These are phyloP conservation scores for Stenoptilia bipunctidactyla DNA, from an alignment of 2,888 invertebrate species.

Conservation along the genomic window DNA sequence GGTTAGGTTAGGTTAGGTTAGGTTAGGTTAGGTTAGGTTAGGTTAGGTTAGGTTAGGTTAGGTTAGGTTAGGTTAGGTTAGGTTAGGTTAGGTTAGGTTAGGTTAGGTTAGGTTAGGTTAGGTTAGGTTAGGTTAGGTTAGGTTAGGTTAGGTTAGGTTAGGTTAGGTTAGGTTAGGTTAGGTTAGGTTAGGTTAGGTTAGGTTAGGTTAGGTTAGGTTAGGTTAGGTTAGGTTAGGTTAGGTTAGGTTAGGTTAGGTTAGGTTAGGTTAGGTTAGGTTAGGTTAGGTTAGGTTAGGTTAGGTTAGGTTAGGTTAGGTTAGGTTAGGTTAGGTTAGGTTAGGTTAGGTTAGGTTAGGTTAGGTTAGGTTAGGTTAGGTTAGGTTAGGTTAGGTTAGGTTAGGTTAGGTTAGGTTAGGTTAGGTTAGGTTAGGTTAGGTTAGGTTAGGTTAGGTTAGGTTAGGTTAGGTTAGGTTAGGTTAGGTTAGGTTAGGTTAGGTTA, in stretches of 20 bases:
- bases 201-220: conserved; percentile 14
- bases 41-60: too few species aligned
- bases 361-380: conserved; percentile 12
- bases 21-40: too few species aligned
- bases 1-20: conserved; percentile 11
- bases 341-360: conserved; percentile 15
- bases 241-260: conserved; percentile 13
- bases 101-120: conserved; percentile 21
- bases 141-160: conserved; percentile 17
- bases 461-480: conserved; percentile 11
- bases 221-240: conserved; percentile 17
- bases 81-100: conserved; percentile 21
- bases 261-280: conserved; percentile 16
- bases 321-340: conserved; percentile 14
- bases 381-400: conserved; percentile 8
- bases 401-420: conserved; percentile 9
- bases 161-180: too few species aligned
- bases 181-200: conserved; percentile 6
- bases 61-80: conserved; percentile 20
- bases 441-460: conserved; percentile 11
- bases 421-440: conserved; percentile 12
- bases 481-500: too few species aligned
- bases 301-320: conserved; percentile 12
- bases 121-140: conserved; percentile 17
- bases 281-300: conserved; percentile 14